A percentile compares a stretch with the other conserved stretches of the same genome.
These are phyloP conservation scores for Acleris emargana DNA, from an alignment of 2,888 invertebrate genomes.

Conservation along the genomic window DNA sequence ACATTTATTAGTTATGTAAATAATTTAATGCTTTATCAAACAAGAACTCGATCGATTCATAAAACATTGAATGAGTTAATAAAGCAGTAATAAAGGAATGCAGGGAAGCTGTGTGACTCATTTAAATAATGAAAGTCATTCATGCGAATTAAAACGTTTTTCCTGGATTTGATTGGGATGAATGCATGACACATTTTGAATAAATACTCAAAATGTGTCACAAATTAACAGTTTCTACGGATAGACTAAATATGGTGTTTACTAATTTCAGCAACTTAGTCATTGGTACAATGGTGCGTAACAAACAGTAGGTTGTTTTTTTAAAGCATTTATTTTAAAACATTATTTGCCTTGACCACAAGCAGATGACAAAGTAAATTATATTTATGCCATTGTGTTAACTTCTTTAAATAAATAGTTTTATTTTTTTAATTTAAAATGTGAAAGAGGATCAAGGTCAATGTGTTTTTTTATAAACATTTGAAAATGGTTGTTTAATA, in stretches of 20 bases:
- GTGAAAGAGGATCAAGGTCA: too few species aligned
- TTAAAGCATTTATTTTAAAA: slow-evolving; percentile 17
- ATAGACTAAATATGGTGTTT: slow-evolving; percentile 18
- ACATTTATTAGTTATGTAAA: slow-evolving; percentile 19
- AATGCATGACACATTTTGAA: slow-evolving; percentile 27
- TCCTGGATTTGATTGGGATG: slow-evolving; percentile 28
- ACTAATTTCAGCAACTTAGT: slow-evolving; percentile 29
- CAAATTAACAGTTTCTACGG: slow-evolving; percentile 22
- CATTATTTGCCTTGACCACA: slow-evolving; percentile 23
- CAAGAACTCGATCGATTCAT: too few species aligned
- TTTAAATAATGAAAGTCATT: slow-evolving; percentile 27
- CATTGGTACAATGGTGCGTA: slow-evolving; percentile 9
- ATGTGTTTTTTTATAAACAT: too few species aligned
- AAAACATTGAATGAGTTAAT: slow-evolving; percentile 1
- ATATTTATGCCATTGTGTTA: too few species aligned
- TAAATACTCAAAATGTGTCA: slow-evolving; percentile 5
- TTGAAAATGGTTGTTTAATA: too few species aligned
- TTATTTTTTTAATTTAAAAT: too few species aligned
- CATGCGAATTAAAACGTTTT: slow-evolving; percentile 25
- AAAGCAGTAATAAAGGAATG: slow-evolving; percentile 7
- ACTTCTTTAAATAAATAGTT: too few species aligned
- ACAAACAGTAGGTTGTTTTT: slow-evolving; percentile 24
- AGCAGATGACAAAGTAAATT: slow-evolving; percentile 25
- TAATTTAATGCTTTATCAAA: too few species aligned
- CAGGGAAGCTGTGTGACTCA: slow-evolving; percentile 33